Percentiles rank a stretch among this genome's conserved stretches.
phyloP scores from a whole-genome alignment of 2,113 vertebrate genomes.

The Balaeniceps rex region DNA sequence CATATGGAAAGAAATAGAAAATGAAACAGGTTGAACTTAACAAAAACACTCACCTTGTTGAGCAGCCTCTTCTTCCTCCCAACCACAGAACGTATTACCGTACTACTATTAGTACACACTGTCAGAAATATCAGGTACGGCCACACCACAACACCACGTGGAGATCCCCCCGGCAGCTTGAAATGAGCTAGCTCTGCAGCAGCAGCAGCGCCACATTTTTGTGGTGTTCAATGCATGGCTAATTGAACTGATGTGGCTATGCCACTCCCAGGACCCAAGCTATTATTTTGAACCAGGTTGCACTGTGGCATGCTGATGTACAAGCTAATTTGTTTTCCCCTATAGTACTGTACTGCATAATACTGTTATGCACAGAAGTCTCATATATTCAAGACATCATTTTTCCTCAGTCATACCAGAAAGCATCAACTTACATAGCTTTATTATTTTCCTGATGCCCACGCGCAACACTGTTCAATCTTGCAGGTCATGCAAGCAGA shows the following conservation, averaged over 20 bases:
- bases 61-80: not conserved
- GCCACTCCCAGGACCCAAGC: not conserved
- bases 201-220: not conserved
- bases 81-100: not conserved
- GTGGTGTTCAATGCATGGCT: not conserved
- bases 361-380: not conserved
- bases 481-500: not conserved
- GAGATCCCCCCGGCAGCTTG: not conserved
- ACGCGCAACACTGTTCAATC: not conserved
- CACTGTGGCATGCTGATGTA: not conserved
- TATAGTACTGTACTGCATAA: not conserved
- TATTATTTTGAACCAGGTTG: not conserved
- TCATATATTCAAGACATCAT: not conserved
- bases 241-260: not conserved
- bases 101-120: not conserved
- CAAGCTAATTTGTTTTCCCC: not conserved
- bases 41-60: not conserved
- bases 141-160: not conserved
- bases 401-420: not conserved
- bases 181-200: not conserved
- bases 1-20: not conserved
- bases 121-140: not conserved
- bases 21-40: not conserved
- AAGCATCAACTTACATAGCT: not conserved
- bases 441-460: not conserved